A percentile compares a stretch with the other conserved stretches of the same genome.
These are phyloP conservation scores for Macrotis lagotis DNA, from an alignment of 2,113 vertebrate genomes.

Conservation along the genomic window DNA sequence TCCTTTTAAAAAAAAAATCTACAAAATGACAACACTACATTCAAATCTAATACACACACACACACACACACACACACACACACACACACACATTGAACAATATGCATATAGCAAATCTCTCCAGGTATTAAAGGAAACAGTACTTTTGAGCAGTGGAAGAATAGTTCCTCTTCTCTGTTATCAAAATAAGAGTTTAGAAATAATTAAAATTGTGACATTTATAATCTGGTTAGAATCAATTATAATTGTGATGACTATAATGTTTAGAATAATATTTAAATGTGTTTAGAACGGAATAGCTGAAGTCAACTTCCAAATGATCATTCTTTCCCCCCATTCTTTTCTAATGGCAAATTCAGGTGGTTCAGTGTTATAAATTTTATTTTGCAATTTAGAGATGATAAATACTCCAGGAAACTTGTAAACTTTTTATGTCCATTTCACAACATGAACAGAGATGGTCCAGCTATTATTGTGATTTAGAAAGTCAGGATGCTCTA, in stretches of 20 bases:
- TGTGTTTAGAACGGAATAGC: conserved; percentile 85
- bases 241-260: no score
- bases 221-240: conserved; percentile 65
- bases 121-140: conserved; percentile 80
- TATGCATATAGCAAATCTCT: conserved; percentile 80
- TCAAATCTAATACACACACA: conserved; percentile 69
- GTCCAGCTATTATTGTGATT: conserved; percentile 80
- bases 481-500: conserved; percentile 83
- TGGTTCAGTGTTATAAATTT: conserved; percentile 81
- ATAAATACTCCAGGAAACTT: conserved; percentile 78
- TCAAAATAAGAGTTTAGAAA: conserved; percentile 86
- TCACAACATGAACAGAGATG: conserved; percentile 50
- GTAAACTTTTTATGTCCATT: conserved; percentile 77
- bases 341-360: conserved; percentile 84
- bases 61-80: conserved; percentile 73
- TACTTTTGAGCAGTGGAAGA: conserved; percentile 82
- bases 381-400: conserved; percentile 77
- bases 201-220: conserved; percentile 85
- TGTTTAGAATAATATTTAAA: no score
- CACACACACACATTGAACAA: conserved; percentile 63
- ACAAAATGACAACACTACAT: conserved; percentile 51
- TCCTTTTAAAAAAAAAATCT: conserved; percentile 10
- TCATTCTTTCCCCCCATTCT: conserved; percentile 82
- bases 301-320: conserved; percentile 82
- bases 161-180: conserved; percentile 82